phyloP scores from a whole-genome alignment of 2,888 invertebrate genomes.

The Sialis fuliginosa region DNA sequence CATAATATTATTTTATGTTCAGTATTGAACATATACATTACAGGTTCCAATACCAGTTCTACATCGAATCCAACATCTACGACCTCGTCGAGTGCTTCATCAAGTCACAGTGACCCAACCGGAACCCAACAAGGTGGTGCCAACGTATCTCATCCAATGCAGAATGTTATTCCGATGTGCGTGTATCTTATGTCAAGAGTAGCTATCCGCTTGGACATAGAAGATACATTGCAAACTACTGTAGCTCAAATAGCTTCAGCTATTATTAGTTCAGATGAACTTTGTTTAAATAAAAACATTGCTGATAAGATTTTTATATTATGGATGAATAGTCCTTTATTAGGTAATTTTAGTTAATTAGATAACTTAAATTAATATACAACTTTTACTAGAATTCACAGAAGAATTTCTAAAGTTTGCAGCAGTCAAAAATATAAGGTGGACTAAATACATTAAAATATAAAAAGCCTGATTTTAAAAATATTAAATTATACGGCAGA shows the following conservation, averaged over 20 bases:
- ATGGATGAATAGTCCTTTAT: conserved; percentile 84
- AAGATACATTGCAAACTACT: conserved; percentile 50
- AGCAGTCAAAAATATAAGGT: no score
- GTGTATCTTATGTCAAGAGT: conserved; percentile 70
- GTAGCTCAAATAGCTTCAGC: conserved; percentile 35
- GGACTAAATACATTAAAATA: no score
- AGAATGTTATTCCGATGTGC: conserved; percentile 38
- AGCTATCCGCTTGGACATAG: conserved; percentile 70
- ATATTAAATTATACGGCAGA: not conserved
- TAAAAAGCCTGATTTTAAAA: not conserved
- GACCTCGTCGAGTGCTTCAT: conserved; percentile 12
- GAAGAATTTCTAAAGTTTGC: no score
- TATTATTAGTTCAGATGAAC: conserved; percentile 54
- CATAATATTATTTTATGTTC: no score
- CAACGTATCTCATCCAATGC: conserved; percentile 17
- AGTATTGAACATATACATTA: conserved; percentile 4
- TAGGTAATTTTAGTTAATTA: conserved; percentile 36
- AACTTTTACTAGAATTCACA: no score
- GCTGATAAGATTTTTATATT: conserved; percentile 78
- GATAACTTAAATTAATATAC: no score
- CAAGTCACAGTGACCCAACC: conserved; percentile 10
- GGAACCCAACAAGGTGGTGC: conserved; percentile 6
- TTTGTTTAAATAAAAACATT: conserved; percentile 57
- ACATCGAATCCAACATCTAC: conserved; percentile 7
- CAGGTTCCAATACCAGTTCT: conserved; percentile 10